These are phyloP conservation scores for Amblyornis subalaris DNA, from an alignment of 2,113 vertebrate species.

Conservation along the genomic window DNA sequence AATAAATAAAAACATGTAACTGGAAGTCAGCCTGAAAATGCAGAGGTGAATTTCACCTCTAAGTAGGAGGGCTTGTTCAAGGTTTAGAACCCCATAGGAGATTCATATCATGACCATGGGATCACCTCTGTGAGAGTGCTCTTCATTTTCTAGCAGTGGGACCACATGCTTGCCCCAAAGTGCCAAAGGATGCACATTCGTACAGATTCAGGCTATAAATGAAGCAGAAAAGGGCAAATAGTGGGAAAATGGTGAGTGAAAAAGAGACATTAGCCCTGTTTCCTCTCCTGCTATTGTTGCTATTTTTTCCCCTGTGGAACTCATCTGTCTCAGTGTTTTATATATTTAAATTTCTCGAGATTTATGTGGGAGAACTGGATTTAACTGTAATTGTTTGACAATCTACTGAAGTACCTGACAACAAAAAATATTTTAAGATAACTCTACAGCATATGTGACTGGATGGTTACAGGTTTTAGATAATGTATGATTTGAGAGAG, in stretches of 20 bases:
- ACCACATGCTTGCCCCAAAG: neutral
- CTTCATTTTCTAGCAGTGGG: neutral
- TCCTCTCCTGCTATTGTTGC: neutral
- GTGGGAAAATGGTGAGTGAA: accelerated
- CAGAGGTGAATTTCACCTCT: neutral
- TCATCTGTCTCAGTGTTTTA: neutral
- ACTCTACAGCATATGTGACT: neutral
- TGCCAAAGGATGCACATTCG: neutral
- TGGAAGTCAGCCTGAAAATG: neutral
- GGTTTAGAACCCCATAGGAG: neutral
- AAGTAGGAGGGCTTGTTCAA: neutral
- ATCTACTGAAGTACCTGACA: neutral
- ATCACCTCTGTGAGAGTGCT: neutral
- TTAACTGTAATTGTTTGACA: neutral
- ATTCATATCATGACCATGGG: accelerated
- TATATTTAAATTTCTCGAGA: neutral
- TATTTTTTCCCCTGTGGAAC: neutral
- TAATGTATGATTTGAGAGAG: neutral
- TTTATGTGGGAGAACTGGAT: neutral
- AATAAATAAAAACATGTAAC: neutral
- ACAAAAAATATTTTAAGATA: neutral
- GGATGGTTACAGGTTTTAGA: neutral
- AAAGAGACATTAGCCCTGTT: neutral
- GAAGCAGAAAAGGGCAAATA: neutral
- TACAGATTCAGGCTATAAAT: neutral